These are phyloP conservation scores for Mesopsocus fuscifrons DNA, from an alignment of 2,888 invertebrate genomes.

Conservation along the genomic window DNA sequence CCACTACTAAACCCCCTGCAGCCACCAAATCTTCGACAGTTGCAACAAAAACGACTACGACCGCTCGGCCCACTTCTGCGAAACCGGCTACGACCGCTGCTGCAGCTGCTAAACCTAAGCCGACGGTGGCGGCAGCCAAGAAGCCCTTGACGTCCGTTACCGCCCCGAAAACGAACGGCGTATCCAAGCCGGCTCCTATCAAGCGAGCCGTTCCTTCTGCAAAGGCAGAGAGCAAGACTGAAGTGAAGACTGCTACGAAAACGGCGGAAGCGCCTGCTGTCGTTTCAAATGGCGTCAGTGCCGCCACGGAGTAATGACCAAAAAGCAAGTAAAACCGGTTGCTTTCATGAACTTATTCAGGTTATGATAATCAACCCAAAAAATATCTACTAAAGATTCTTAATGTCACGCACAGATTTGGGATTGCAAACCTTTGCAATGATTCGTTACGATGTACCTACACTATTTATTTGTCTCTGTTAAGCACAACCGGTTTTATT, in stretches of 20 bases:
- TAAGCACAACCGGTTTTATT: too few species aligned
- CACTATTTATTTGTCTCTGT: too few species aligned
- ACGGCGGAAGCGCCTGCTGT: neutral
- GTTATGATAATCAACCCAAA: too few species aligned
- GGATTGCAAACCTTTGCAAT: too few species aligned
- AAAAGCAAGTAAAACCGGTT: too few species aligned
- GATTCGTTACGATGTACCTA: too few species aligned
- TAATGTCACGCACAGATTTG: too few species aligned
- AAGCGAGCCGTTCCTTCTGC: neutral
- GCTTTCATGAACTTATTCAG: too few species aligned
- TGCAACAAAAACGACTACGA: neutral
- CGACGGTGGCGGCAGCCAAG: slow-evolving; percentile 3
- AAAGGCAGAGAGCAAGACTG: slow-evolving; percentile 5
- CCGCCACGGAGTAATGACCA: too few species aligned
- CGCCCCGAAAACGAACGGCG: slow-evolving; percentile 6
- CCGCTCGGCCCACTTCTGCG: neutral
- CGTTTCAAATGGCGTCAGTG: neutral
- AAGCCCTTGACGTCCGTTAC: neutral
- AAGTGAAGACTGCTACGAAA: slow-evolving; percentile 2
- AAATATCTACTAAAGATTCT: too few species aligned
- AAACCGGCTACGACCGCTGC: neutral
- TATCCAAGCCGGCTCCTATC: neutral
- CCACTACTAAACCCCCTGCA: neutral
- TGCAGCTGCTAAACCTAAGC: neutral
- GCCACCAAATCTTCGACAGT: neutral